Evolutionary conservation across 2,888 invertebrate species (phyloP), one percentile per base, ranked within the genome.

Genomic region (Luperina nickerlii): DNA sequence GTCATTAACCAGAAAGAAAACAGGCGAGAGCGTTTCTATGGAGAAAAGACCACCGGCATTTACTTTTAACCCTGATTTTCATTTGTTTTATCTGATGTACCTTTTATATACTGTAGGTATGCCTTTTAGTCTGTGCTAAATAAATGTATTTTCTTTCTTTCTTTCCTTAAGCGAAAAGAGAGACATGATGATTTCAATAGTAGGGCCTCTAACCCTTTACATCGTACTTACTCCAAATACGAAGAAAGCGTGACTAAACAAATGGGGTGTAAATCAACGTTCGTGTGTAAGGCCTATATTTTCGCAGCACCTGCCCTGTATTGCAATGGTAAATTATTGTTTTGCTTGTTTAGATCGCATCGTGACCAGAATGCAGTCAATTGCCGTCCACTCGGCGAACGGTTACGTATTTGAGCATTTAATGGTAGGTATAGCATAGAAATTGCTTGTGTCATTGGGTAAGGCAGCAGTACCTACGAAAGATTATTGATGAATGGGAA

Each of bases 281-380:
- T 87, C 87, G 85, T 90, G 89, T 86, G 76, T 83, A 90, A 88
- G 83, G 80, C 82, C 86, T 83, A 90, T 88, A 90, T 90, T 91
- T 90, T 88, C 89, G 80, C 82, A 88, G 89, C 93, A 94, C 93
- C 93, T 94, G 93, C 90, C 86, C 87, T 78, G 74, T 85, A 87
- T 89, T 88, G 91, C 91, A 88, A 90, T 84, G 89, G 91, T 92
- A 92, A 94, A 94, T 94, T 93, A 94, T 94, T 91, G 91, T 91
- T 91, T 90, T 84, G 87, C 90, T 88, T 89, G 90, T 88, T 90
- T 90, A 92, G 92, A 93, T 93, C 89, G 89, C 89, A 90, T 93
- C 94, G 93, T 93, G 93, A 93, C 92, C 90, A 88, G 93, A 92
- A 92, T 92, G 90, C 90, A 91, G 90, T 90, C 91, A 89, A 89